Conservation (phyloP, 2,797 vertebrate species). For the Lateolabrax maculatus region DNA sequence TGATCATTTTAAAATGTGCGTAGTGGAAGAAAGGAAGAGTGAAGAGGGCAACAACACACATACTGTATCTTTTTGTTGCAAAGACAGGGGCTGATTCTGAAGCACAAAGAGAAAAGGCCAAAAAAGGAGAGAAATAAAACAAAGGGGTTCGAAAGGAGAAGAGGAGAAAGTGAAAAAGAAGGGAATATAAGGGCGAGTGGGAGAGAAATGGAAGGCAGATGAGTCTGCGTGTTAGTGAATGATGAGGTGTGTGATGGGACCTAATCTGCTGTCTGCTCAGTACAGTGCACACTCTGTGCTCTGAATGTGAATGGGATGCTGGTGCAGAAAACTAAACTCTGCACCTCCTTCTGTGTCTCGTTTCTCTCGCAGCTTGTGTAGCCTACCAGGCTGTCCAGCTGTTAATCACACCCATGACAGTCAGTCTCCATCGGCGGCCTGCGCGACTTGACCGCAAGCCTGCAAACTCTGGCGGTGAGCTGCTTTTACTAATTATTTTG, state of each 20-base stretch:
- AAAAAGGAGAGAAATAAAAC: neutral
- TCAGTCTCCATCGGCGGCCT: neutral
- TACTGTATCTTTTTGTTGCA: neutral
- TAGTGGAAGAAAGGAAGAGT: neutral
- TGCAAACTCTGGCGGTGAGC: slow-evolving; percentile 13
- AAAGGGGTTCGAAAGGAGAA: neutral
- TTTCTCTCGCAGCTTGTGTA: slow-evolving; percentile 26
- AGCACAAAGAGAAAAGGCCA: slow-evolving; percentile 1
- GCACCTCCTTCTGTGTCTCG: slow-evolving; percentile 23
- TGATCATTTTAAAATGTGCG: too few species aligned
- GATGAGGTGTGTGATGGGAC: slow-evolving; percentile 77
- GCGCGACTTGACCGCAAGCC: neutral
- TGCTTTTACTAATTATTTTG: slow-evolving; percentile 16
- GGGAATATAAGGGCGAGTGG: slow-evolving; percentile 10
- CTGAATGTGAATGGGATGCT: slow-evolving; percentile 74
- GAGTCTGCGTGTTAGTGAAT: slow-evolving; percentile 71
- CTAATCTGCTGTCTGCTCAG: slow-evolving; percentile 80
- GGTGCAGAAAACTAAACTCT: slow-evolving; percentile 61
- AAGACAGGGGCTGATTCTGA: neutral
- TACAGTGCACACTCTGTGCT: slow-evolving; percentile 71
- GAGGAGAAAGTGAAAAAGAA: slow-evolving; percentile 21
- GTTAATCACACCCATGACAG: neutral
- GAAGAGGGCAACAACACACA: neutral
- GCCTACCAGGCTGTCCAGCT: slow-evolving; percentile 11
- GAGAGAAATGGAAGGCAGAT: slow-evolving; percentile 51